phyloP scores from a whole-genome alignment of 2,888 invertebrate species.

The Colostygia pectinataria region DNA sequence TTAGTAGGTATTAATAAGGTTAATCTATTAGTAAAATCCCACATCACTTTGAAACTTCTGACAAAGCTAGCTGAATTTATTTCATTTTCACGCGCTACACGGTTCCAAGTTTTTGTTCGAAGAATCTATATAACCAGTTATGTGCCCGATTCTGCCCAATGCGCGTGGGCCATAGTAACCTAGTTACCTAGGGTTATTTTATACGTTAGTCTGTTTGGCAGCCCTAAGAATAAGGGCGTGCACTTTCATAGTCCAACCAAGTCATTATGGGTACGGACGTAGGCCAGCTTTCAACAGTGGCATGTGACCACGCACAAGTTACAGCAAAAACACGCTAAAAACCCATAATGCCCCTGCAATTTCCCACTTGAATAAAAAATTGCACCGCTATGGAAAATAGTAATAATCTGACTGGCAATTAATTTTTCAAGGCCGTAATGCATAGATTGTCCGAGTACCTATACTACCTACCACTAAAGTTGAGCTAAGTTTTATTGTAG shows the following conservation, averaged over 20 bases:
- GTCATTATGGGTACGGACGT: conserved; percentile 49
- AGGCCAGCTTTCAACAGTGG: conserved; percentile 47
- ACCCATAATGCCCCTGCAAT: conserved; percentile 31
- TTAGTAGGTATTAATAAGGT: no score
- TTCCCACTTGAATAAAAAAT: conserved; percentile 4
- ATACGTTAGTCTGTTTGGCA: background rate
- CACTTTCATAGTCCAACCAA: conserved; percentile 40
- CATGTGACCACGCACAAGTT: conserved; percentile 48
- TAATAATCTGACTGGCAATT: background rate
- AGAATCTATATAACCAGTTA: no score
- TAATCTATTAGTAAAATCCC: no score
- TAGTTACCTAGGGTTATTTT: no score
- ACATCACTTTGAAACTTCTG: no score
- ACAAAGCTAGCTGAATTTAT: no score
- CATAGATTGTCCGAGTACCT: background rate
- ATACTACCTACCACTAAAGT: no score
- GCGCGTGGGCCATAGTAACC: no score
- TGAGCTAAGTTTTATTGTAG: no score
- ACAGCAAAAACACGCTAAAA: conserved; percentile 34
- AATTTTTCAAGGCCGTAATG: background rate
- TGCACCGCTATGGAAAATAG: conserved; percentile 5
- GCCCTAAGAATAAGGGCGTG: conserved; percentile 24
- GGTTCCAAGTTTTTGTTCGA: no score
- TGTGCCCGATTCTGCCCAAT: no score
- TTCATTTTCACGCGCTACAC: no score